Base-by-base conservation (phyloP, 2,113 vertebrate species). In the Morone saxatilis region DNA sequence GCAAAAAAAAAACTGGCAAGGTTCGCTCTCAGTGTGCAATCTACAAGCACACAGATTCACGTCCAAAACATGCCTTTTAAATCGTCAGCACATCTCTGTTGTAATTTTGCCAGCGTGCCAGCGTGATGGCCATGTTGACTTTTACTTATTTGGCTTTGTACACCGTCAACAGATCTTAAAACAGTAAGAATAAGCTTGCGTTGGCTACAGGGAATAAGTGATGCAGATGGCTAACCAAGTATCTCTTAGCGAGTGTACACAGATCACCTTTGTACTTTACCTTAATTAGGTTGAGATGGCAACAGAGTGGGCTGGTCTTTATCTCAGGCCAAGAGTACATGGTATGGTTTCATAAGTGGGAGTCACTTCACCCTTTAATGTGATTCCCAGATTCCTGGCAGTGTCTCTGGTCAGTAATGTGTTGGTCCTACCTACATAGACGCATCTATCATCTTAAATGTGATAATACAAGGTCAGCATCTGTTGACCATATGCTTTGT, bases 361-460 rank as follows among this genome's bases (percentile, higher is more conserved):
- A 84, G 67, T 80, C 75, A 71, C 73, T 77, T 86, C n/a, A 56
- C 25, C 40, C 14, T 14, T 60, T 89, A 87, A 89, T 89, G 48
- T 63, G 79, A 87, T 80, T 85, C 76, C 56, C 71, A 80, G 71
- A 88, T 86, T 89, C 86, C 90, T 60, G 86, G 85, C 83, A 86
- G 53, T 19, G 70, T 43, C 74, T 84, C 45, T 76, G 81, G 81
- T 78, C 69, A 67, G 80, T 66, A 81, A 90, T 84, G 63, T 84
- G 81, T 76, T 71, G 71, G 74, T 80, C 71, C 83, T 77, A 47
- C 82, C 51, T 54, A 47, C 71, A 70, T 66, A 86, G 83, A 85
- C 16, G 1, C 61, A 89, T 89, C 72, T 78, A 90, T 91, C 84
- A 88, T 84, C 78, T 83, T 73, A 74, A 85, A 91, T 81, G 76